Evolutionary conservation across 2,888 invertebrate species (phyloP).

Genomic region (Mimumesa dahlbomi): DNA sequence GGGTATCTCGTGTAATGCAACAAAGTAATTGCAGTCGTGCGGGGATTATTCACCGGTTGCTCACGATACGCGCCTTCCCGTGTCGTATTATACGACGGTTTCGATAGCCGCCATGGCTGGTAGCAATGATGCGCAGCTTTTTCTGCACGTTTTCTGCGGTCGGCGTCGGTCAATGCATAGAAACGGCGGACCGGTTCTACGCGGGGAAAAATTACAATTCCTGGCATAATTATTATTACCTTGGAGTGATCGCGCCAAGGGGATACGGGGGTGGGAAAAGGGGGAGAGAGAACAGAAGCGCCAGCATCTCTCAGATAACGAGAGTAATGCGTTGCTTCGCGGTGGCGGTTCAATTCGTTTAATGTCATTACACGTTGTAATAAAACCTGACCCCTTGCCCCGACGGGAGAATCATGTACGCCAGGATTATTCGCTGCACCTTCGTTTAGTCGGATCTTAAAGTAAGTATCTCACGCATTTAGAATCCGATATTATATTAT

Average conservation of each 20-base stretch:
- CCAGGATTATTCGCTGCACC: too few relatives aligned
- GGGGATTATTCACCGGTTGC: not conserved
- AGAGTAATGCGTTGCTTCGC: constrained; percentile 18
- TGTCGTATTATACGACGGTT: constrained; percentile 35
- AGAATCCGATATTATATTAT: too few relatives aligned
- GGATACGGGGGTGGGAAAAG: not conserved
- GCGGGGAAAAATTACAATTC: constrained; percentile 42
- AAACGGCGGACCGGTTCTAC: constrained; percentile 50
- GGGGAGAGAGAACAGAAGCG: constrained; percentile 8
- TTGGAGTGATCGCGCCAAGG: constrained; percentile 22
- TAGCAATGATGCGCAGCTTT: too few relatives aligned
- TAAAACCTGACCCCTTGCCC: constrained; percentile 34
- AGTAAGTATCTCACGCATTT: too few relatives aligned
- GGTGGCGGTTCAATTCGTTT: constrained; percentile 36
- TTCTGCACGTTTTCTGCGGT: constrained; percentile 7
- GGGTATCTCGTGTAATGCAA: constrained; percentile 8
- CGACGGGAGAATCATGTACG: too few relatives aligned
- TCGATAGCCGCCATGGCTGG: constrained; percentile 37
- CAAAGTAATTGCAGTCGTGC: constrained; percentile 3
- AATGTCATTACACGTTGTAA: constrained; percentile 36
- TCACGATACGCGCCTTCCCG: not conserved
- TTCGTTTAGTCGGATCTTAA: too few relatives aligned
- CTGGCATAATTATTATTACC: constrained; percentile 54
- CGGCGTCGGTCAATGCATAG: constrained; percentile 13
- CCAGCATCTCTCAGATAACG: constrained; percentile 30